phyloP scores from a whole-genome alignment of 1,140 invertebrate genomes.

The Diabrotica virgifera region DNA sequence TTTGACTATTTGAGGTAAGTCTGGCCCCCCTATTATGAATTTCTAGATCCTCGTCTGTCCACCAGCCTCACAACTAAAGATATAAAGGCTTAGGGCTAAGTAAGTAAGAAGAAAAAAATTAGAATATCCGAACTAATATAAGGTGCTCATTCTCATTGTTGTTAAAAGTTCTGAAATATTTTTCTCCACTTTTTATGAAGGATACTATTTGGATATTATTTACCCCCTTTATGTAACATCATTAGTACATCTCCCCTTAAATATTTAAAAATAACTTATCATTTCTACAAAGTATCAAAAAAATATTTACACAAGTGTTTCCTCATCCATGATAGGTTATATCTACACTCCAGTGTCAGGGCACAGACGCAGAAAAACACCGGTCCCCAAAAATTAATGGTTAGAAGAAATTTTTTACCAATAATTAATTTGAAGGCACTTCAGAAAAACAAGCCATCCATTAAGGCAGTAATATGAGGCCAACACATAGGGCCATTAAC shows the following conservation, averaged over 20 bases:
- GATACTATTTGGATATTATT: too few relatives aligned
- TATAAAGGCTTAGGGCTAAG: too few relatives aligned
- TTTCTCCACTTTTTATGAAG: too few relatives aligned
- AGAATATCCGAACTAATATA: too few relatives aligned
- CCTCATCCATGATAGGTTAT: constrained; percentile 25
- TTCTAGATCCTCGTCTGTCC: too few relatives aligned
- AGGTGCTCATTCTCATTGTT: too few relatives aligned
- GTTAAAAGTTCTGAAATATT: too few relatives aligned
- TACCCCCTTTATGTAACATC: too few relatives aligned
- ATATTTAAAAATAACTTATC: neutral
- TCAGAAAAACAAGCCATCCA: constrained; percentile 48
- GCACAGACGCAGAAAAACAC: constrained; percentile 32
- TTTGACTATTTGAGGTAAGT: too few relatives aligned
- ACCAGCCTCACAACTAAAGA: too few relatives aligned
- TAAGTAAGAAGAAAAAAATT: too few relatives aligned
- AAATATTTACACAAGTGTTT: constrained; percentile 36
- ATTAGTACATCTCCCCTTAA: neutral
- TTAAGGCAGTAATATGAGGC: constrained; percentile 46
- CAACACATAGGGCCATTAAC: constrained; percentile 43
- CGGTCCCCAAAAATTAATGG: constrained; percentile 38
- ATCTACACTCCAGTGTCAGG: constrained; percentile 15
- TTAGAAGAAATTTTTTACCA: constrained; percentile 35
- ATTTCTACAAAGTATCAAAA: constrained; percentile 12
- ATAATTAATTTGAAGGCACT: constrained; percentile 48
- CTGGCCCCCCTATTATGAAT: too few relatives aligned